Conservation (phyloP, 2,113 vertebrate genomes). For the Tauraco erythrolophus region DNA sequence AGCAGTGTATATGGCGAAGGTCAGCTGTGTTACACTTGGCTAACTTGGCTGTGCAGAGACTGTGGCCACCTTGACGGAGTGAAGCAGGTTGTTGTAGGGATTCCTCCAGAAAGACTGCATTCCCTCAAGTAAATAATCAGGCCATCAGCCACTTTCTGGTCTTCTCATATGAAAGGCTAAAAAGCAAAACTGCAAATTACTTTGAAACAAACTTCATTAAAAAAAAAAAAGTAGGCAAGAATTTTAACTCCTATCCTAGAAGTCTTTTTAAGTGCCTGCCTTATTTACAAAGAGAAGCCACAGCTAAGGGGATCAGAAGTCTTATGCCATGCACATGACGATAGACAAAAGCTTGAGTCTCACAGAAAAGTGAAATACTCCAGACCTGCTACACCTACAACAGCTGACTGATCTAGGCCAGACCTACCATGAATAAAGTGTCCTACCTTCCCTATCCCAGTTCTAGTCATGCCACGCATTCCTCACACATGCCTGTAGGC, state of each 20-base stretch:
- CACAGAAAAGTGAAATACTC: not conserved
- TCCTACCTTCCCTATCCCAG: not conserved
- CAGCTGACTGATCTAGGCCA: not conserved
- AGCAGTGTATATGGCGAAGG: not conserved
- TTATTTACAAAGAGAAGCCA: not conserved
- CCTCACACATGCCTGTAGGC: not conserved
- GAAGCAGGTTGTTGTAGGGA: not conserved
- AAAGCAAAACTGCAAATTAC: not conserved
- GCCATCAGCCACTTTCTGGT: not conserved
- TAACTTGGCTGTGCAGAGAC: not conserved
- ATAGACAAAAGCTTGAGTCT: not conserved
- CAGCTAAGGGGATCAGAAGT: not conserved
- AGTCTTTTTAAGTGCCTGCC: conserved; percentile 2
- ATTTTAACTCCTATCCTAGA: not conserved
- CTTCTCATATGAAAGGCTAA: not conserved
- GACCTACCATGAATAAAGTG: not conserved
- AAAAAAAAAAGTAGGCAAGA: not conserved
- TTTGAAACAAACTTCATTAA: not conserved
- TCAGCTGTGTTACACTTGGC: not conserved
- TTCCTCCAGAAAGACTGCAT: not conserved
- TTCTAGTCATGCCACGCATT: not conserved
- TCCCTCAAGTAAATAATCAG: not conserved
- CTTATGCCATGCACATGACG: rapidly evolving
- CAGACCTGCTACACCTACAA: not conserved
- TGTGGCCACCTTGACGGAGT: not conserved